These are phyloP conservation scores for Glandiceps talaboti DNA, from an alignment of 53 echinoderm and acorn worm species.

Conservation along the genomic window DNA sequence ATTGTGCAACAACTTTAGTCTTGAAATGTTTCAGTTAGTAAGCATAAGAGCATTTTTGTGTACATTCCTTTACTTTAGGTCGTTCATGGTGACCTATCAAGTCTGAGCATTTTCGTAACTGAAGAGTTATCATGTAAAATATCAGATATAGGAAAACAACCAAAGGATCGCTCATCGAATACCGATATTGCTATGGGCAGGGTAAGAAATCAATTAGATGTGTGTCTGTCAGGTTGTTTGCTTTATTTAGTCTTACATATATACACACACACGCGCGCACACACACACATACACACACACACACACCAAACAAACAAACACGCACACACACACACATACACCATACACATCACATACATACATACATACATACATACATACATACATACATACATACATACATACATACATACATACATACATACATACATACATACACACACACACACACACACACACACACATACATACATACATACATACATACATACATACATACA, in stretches of 20 bases:
- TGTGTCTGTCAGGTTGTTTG: no score
- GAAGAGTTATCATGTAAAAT: no score
- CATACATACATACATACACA: background rate
- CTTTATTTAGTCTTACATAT: background rate
- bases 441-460: background rate
- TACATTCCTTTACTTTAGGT: no score
- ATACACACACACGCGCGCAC: background rate
- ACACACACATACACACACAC: background rate
- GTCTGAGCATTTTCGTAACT: no score
- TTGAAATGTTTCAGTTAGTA: no score
- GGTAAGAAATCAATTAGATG: no score
- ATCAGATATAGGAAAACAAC: no score
- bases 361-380: background rate
- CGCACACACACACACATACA: background rate
- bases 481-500: background rate
- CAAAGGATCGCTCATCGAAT: no score
- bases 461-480: background rate
- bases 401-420: background rate
- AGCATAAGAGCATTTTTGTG: no score
- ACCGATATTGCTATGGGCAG: no score
- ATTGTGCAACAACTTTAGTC: no score
- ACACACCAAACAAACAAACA: background rate
- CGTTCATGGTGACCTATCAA: no score
- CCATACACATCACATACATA: background rate
- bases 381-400: background rate